These are phyloP conservation scores for Drosophila willistoni DNA, from an alignment of 1,140 invertebrate species.

Conservation along the genomic window DNA sequence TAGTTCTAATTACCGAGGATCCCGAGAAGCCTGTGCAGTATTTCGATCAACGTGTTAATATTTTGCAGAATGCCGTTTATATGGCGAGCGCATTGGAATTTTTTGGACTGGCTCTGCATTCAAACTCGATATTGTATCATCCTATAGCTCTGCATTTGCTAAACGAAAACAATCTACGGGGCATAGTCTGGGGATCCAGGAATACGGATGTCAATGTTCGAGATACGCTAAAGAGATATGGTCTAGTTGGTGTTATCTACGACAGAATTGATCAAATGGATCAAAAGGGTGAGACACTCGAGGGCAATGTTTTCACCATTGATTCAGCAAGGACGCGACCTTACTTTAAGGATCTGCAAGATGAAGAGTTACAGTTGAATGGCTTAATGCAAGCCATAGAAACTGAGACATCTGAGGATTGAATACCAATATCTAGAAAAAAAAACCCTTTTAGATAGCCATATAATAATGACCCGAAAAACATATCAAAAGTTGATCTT, in stretches of 20 bases:
- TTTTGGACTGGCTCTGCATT: conserved; percentile 93
- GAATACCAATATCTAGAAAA: too few species aligned
- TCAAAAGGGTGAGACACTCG: conserved; percentile 41
- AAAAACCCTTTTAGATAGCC: too few species aligned
- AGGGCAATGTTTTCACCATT: conserved; percentile 41
- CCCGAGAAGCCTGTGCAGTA: conserved; percentile 91
- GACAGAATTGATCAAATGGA: conserved; percentile 59
- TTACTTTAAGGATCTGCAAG: conserved; percentile 21
- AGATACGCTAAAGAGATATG: conserved; percentile 18
- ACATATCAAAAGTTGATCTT: too few species aligned
- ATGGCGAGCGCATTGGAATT: conserved; percentile 90
- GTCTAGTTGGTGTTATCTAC: conserved; percentile 47
- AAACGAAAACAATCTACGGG: conserved; percentile 17
- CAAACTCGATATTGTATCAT: conserved; percentile 92
- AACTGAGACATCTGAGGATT: background rate
- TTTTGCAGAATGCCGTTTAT: conserved; percentile 89
- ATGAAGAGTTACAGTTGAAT: conserved; percentile 24
- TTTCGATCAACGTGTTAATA: conserved; percentile 90
- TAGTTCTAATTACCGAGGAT: conserved; percentile 92
- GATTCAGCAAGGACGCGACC: conserved; percentile 37
- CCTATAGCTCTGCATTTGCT: conserved; percentile 84
- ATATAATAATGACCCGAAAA: too few species aligned
- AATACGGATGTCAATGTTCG: conserved; percentile 4
- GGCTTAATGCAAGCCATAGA: conserved; percentile 31
- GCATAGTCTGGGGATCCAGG: conserved; percentile 25